Evolutionary conservation across 2,888 invertebrate genomes (phyloP), one percentile per base, ranked within the genome.

Genomic region (Drosophila pullipes): DNA sequence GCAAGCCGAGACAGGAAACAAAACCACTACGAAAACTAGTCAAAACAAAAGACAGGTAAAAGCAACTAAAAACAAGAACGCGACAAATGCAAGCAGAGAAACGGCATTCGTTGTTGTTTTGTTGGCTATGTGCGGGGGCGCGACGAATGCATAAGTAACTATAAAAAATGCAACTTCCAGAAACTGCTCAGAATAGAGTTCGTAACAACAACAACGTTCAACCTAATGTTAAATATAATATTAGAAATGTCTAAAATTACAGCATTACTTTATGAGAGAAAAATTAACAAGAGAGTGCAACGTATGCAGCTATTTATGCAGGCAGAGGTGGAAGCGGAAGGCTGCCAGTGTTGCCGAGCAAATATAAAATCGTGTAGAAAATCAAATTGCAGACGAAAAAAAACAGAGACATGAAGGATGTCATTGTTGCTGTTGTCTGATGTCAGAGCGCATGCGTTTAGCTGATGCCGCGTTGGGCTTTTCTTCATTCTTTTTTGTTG

Each of bases 221-320:
- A 83, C 71, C 69, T 83, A 81, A 91, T 85, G 75, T 67, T 86
- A 81, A 86, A 88, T 79, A 76, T 78, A 28, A 47, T 72, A 79
- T 75, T 67, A 78, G 76, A 74, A 65, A 57, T 53, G 64, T 84
- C 87, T 84, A 85, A 82, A 82, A 90, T 82, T 73, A 85, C 84
- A 62, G 67, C 53, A 69, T 57, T 35, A 37, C 18, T 16, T 37
- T 37, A 37, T 37, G 59, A 62, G 67, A 53, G 47, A 66, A 52
- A 54, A 18, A 50, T 52, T 50, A 18, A 47, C 49, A 50, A 53
- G 69, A 53, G 73, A 77, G 69, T 74, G 78, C 83, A 76, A 71
- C 81, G 79, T 67, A 82, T 89, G 86, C 90, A 87, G 85, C 91
- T 87, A 83, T 78, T 82, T 83, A 83, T 83, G 75, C 65, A 72